Evolutionary conservation across 1,140 invertebrate species (phyloP).

Genomic region (Drosophila bipectinata): DNA sequence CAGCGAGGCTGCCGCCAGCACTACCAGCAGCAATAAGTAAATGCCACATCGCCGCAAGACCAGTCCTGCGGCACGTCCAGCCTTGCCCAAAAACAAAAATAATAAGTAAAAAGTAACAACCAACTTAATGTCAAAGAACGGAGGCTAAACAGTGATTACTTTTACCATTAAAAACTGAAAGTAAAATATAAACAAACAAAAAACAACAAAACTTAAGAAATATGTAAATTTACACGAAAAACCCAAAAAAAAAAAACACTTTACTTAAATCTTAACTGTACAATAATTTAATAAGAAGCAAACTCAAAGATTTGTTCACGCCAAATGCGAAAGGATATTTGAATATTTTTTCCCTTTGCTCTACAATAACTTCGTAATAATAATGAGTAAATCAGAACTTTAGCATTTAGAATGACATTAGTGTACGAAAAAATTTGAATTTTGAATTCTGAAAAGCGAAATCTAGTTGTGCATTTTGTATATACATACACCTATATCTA

Average conservation of each 20-base stretch:
- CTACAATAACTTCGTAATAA: constrained; percentile 55
- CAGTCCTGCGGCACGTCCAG: constrained; percentile 44
- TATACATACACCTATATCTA: constrained; percentile 60
- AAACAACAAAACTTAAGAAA: constrained; percentile 25
- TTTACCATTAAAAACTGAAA: constrained; percentile 51
- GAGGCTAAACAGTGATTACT: constrained; percentile 81
- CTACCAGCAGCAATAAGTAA: constrained; percentile 64
- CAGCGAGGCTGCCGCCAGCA: constrained; percentile 59
- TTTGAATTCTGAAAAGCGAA: constrained; percentile 72
- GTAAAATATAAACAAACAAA: constrained; percentile 38
- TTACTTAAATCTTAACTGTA: constrained; percentile 63
- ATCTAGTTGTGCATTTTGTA: constrained; percentile 80
- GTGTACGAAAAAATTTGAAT: constrained; percentile 64
- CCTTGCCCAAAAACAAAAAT: constrained; percentile 48
- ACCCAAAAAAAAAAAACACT: constrained; percentile 1
- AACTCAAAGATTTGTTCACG: constrained; percentile 69
- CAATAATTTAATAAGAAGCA: constrained; percentile 65
- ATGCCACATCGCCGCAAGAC: constrained; percentile 9
- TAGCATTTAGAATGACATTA: constrained; percentile 69
- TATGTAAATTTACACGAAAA: constrained; percentile 54
- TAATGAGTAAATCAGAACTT: constrained; percentile 52
- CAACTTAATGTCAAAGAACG: constrained; percentile 81
- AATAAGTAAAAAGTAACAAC: constrained; percentile 39
- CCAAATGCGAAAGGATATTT: constrained; percentile 67
- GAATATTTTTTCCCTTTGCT: constrained; percentile 61